Conservation (phyloP, 2,797 vertebrate genomes). For the Columba guinea region DNA sequence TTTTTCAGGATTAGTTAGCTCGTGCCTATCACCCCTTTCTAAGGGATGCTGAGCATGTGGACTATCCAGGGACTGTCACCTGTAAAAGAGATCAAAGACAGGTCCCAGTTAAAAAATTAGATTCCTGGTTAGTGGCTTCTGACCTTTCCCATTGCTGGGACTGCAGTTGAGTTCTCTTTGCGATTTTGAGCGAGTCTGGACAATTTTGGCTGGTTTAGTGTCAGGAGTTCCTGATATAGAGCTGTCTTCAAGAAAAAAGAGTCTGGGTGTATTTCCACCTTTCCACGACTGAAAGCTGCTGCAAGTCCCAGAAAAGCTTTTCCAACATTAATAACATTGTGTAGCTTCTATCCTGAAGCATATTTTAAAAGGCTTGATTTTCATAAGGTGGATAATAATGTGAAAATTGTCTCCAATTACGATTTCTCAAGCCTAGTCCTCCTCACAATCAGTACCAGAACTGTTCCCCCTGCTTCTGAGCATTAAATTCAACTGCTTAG, state of each 20-base stretch:
- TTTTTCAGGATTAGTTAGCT: background rate
- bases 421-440: background rate
- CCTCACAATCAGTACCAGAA: background rate
- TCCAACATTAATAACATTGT: background rate
- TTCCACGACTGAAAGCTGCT: background rate
- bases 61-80: background rate
- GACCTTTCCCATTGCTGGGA: background rate
- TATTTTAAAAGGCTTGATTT: background rate
- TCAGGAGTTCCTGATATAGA: background rate
- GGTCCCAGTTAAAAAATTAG: background rate
- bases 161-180: background rate
- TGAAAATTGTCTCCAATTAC: background rate
- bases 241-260: background rate
- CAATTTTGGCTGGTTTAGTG: background rate
- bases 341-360: background rate
- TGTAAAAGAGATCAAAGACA: background rate
- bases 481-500: background rate
- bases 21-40: fast-evolving
- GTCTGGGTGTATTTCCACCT: background rate
- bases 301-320: background rate
- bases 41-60: background rate
- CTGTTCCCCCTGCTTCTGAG: background rate
- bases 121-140: background rate
- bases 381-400: background rate
- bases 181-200: background rate